Percentiles rank a stretch among this genome's conserved stretches.
These are phyloP conservation scores for Petrolisthes manimaculis DNA, from an alignment of 2,888 invertebrate species.

Conservation along the genomic window DNA sequence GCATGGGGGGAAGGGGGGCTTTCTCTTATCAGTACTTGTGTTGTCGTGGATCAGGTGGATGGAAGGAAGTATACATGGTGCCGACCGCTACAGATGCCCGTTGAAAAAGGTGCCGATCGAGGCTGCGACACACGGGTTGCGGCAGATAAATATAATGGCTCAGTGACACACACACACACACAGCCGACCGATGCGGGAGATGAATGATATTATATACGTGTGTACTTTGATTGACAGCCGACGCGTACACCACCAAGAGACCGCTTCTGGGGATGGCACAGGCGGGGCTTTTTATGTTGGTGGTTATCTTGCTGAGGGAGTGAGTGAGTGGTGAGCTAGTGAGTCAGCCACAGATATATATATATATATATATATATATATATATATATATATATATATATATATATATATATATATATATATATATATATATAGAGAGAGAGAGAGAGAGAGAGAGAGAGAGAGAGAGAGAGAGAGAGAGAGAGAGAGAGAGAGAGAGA, in stretches of 20 bases:
- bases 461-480: not conserved
- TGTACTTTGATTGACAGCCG: no score
- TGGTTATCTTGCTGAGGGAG: no score
- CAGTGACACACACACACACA: no score
- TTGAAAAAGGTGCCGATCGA: not conserved
- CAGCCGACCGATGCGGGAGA: no score
- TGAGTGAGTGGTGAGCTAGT: no score
- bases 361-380: slow-evolving; percentile 3
- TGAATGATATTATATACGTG: no score
- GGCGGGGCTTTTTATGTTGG: no score
- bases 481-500: not conserved
- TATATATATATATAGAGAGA: slow-evolving; percentile 1
- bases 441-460: not conserved
- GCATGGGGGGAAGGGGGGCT: not conserved
- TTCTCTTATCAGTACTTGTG: not conserved
- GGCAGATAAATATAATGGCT: no score
- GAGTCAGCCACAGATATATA: no score
- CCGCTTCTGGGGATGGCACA: no score
- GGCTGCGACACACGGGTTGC: no score
- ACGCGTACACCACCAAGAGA: no score
- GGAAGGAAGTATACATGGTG: not conserved
- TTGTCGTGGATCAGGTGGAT: not conserved
- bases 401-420: slow-evolving; percentile 24
- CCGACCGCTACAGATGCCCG: not conserved
- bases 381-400: slow-evolving; percentile 24